These are phyloP conservation scores for Heliconius eleuchia DNA, from an alignment of 1,140 invertebrate genomes.

Conservation along the genomic window DNA sequence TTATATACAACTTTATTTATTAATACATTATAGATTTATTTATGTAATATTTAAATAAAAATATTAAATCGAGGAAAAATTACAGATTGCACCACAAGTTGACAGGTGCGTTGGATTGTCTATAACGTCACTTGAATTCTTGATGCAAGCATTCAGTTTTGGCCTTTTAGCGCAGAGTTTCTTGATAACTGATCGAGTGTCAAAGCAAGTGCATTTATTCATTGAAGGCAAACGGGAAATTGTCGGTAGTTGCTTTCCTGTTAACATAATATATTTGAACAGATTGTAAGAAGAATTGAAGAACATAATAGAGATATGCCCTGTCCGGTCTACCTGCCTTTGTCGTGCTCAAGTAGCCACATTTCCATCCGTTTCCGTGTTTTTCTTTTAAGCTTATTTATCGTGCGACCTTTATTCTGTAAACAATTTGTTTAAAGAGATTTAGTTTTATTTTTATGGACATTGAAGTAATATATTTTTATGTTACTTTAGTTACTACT, in stretches of 20 bases:
- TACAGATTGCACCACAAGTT: conserved; percentile 42
- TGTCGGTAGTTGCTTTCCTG: neutral
- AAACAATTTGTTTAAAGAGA: no score
- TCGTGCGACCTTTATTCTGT: neutral
- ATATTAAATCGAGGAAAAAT: neutral
- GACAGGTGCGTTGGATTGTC: conserved; percentile 73
- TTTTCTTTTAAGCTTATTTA: conserved; percentile 3
- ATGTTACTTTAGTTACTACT: no score
- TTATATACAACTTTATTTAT: no score
- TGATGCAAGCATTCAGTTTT: conserved; percentile 71
- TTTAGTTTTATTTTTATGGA: no score
- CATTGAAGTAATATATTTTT: no score
- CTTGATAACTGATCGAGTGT: conserved; percentile 52
- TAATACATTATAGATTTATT: no score
- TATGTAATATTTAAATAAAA: neutral
- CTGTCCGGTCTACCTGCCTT: neutral
- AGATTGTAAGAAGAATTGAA: neutral
- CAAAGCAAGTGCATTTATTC: conserved; percentile 19
- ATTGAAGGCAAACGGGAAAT: neutral
- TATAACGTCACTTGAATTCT: conserved; percentile 69
- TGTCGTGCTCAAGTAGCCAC: neutral
- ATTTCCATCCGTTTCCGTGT: conserved; percentile 3
- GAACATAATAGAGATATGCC: neutral
- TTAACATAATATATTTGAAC: neutral
- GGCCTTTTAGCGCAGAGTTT: conserved; percentile 62